Evolutionary conservation across 2,113 vertebrate genomes (phyloP).

Genomic region (Chaetops frenatus): DNA sequence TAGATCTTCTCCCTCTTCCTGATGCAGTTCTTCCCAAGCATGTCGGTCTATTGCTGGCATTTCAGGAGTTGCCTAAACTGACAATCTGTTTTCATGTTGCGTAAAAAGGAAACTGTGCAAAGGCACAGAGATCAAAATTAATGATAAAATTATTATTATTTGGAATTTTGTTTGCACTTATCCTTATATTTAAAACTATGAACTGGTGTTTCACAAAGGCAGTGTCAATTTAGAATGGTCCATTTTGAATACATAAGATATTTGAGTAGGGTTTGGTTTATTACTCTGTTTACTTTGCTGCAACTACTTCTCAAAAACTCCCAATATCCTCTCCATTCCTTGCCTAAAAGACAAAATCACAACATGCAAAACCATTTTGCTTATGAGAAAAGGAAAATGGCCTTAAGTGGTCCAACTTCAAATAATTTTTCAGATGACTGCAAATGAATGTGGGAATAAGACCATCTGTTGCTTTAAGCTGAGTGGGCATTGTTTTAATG

Average conservation of each 20-base stretch:
- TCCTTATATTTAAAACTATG: neutral
- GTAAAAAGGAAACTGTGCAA: neutral
- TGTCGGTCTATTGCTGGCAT: neutral
- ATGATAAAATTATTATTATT: neutral
- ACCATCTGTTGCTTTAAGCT: neutral
- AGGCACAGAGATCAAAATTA: neutral
- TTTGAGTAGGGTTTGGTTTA: neutral
- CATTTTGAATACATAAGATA: neutral
- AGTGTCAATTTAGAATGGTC: neutral
- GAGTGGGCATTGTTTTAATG: conserved; percentile 11
- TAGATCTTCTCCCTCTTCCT: neutral
- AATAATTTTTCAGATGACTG: neutral
- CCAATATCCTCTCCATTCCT: neutral
- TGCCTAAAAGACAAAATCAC: neutral
- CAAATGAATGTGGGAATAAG: conserved; percentile 6
- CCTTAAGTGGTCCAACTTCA: neutral
- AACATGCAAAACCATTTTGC: neutral
- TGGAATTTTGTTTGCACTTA: neutral
- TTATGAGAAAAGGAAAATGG: neutral
- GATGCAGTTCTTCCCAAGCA: neutral
- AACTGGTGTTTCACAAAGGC: neutral
- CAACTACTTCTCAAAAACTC: neutral
- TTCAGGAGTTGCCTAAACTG: neutral
- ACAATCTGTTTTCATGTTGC: neutral
- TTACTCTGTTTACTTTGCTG: neutral